These are phyloP conservation scores for Synanthedon tipuliformis DNA, from an alignment of 2,888 invertebrate genomes.

Conservation along the genomic window DNA sequence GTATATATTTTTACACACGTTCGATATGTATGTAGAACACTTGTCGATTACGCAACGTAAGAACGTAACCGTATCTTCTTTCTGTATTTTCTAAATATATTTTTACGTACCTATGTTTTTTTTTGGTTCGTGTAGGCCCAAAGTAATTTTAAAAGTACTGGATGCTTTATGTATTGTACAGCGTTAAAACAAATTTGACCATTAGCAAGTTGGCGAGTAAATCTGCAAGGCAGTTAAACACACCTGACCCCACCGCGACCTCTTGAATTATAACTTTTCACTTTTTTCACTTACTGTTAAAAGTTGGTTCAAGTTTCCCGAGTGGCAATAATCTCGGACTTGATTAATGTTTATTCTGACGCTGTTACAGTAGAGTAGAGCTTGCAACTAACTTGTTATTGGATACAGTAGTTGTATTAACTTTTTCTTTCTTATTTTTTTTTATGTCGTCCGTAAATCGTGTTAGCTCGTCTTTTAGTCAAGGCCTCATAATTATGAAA, in stretches of 20 bases:
- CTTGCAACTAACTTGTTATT: background rate
- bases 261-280: slow-evolving; percentile 19
- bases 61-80: too few relatives aligned
- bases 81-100: too few relatives aligned
- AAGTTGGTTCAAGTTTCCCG: slow-evolving; percentile 1
- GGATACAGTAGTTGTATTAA: background rate
- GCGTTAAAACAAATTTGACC: slow-evolving; percentile 4
- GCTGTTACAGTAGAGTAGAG: background rate
- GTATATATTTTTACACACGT: too few relatives aligned
- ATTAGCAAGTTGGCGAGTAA: slow-evolving; percentile 26
- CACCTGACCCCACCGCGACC: slow-evolving; percentile 25
- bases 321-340: slow-evolving; percentile 4
- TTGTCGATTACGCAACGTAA: too few relatives aligned
- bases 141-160: too few relatives aligned
- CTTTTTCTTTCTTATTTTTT: too few relatives aligned
- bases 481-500: too few relatives aligned
- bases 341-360: slow-evolving; percentile 9
- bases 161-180: background rate
- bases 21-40: too few relatives aligned
- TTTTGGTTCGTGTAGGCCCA: too few relatives aligned
- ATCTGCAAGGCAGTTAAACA: slow-evolving; percentile 22
- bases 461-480: too few relatives aligned
- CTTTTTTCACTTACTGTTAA: slow-evolving; percentile 21
- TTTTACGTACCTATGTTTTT: too few relatives aligned
- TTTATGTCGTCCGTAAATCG: too few relatives aligned